Conservation (phyloP, 2,888 invertebrate genomes). For the Blastobasis adustella region DNA sequence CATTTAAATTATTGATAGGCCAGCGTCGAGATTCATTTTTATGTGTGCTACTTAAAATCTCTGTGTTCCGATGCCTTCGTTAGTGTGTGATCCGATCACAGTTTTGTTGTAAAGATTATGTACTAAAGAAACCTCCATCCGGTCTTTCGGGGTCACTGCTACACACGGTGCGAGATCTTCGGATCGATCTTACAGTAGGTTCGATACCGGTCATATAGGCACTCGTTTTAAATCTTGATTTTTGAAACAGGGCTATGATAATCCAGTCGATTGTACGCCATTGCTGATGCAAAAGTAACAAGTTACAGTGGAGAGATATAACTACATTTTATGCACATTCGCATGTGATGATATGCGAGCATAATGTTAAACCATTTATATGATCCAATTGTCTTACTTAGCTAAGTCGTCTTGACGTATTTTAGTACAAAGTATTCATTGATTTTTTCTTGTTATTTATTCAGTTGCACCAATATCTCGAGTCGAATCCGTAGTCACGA, state of each 20-base stretch:
- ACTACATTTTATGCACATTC: too few species aligned
- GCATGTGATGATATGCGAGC: too few species aligned
- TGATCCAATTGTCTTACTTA: too few species aligned
- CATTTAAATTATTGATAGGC: conserved; percentile 33
- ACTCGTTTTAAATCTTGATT: not conserved
- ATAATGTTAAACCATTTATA: too few species aligned
- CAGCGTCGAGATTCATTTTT: conserved; percentile 35
- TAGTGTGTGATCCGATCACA: conserved; percentile 65
- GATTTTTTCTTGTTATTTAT: too few species aligned
- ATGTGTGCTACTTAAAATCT: conserved; percentile 57
- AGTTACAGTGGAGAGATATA: too few species aligned
- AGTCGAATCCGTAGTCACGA: conserved; percentile 28
- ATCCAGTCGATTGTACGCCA: too few species aligned
- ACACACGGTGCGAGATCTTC: conserved; percentile 27
- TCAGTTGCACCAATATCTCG: conserved; percentile 25
- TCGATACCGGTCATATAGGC: not conserved
- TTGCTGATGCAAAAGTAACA: too few species aligned
- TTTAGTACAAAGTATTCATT: too few species aligned
- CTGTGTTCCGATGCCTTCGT: conserved; percentile 56
- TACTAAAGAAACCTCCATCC: conserved; percentile 67
- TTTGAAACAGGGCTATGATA: too few species aligned
- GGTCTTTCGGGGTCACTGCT: conserved; percentile 44
- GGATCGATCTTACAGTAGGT: conserved; percentile 11
- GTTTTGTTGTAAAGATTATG: conserved; percentile 73
- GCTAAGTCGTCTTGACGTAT: too few species aligned